Evolutionary conservation across 2,113 vertebrate genomes (phyloP), one percentile per base, ranked within the genome.

Genomic region (Oncorhynchus kisutch): DNA sequence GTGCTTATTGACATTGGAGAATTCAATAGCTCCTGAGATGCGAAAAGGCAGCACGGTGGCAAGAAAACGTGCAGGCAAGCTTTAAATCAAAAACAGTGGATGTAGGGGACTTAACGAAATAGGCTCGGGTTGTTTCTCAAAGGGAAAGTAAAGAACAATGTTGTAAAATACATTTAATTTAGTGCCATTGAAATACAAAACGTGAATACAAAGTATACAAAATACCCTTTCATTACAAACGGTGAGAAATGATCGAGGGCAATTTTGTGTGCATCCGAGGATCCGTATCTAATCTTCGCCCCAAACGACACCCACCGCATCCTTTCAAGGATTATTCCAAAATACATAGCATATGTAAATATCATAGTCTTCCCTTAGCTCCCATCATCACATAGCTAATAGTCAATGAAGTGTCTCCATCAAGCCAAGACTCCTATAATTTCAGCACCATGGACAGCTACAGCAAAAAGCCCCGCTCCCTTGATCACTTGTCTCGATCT

Each of bases 361-460:
- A 45, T 11, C 18, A 18, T 20, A 57, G 54, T 20, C 54, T 14
- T 57, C 54, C 20, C 8, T 11, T 45, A 45, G 39, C 39, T 57
- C 54, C 54, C 54, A 57, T 65, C 20, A n/a, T 31, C 16, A 57
- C 3, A 14, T 16, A 24, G 48, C 59, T 65, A 65, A 16, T 22
- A 62, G 31, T 24, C 31, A 39, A 45, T 8, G 60, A 48, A 29
- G 27, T 65, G 27, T 48, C 31, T 31, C 14, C 54, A 48, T 14
- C 45, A 24, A 51, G 24, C n/a, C 45, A 24, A 51, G 34, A 71
- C 67, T 14, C 18, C 70, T 22, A 14, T 18, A 64, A 34, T 78
- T 84, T 87, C 86, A 89, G 91, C 73, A 91, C 90, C 88, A 79
- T 67, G 86, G 89, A 90, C 82, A 90, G 89, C 87, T 34, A 80